A percentile compares a stretch with the other conserved stretches of the same genome.
phyloP scores from a whole-genome alignment of 2,797 vertebrate species.

The Astyanax mexicanus region DNA sequence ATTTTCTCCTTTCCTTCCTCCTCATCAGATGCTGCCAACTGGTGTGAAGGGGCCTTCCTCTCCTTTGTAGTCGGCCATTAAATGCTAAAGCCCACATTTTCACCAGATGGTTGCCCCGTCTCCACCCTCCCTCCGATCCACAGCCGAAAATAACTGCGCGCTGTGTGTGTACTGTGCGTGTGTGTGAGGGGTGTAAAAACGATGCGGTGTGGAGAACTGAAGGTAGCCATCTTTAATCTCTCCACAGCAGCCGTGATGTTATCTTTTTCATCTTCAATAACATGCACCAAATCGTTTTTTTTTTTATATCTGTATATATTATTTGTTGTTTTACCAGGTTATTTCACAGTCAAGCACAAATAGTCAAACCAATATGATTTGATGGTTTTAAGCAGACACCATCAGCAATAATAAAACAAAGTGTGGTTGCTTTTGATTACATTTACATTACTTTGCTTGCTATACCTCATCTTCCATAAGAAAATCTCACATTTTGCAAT shows the following conservation, averaged over 20 bases:
- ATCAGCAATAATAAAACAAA: neutral
- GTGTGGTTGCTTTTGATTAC: constrained; percentile 21
- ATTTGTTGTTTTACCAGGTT: neutral
- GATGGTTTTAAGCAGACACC: neutral
- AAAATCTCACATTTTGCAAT: too few relatives aligned
- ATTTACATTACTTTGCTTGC: too few relatives aligned
- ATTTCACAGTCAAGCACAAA: neutral
- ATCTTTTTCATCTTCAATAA: constrained; percentile 20
- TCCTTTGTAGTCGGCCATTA: constrained; percentile 55
- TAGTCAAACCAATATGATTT: constrained; percentile 31
- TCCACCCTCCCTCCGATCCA: constrained; percentile 46
- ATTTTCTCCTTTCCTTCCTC: constrained; percentile 47
- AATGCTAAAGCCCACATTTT: constrained; percentile 57
- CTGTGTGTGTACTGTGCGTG: constrained; percentile 18
- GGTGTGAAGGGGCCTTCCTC: constrained; percentile 56
- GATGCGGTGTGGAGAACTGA: neutral
- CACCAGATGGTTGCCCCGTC: constrained; percentile 64
- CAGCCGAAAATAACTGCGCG: constrained; percentile 51
- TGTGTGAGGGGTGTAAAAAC: neutral
- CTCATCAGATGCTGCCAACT: constrained; percentile 61
- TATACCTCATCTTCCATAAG: too few relatives aligned
- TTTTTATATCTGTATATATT: too few relatives aligned
- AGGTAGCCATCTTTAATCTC: constrained; percentile 26
- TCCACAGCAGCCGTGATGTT: constrained; percentile 16
- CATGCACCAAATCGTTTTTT: too few relatives aligned